Evolutionary conservation across 53 echinoderm and acorn worm genomes (phyloP).

Genomic region (Holothuria leucospilota): DNA sequence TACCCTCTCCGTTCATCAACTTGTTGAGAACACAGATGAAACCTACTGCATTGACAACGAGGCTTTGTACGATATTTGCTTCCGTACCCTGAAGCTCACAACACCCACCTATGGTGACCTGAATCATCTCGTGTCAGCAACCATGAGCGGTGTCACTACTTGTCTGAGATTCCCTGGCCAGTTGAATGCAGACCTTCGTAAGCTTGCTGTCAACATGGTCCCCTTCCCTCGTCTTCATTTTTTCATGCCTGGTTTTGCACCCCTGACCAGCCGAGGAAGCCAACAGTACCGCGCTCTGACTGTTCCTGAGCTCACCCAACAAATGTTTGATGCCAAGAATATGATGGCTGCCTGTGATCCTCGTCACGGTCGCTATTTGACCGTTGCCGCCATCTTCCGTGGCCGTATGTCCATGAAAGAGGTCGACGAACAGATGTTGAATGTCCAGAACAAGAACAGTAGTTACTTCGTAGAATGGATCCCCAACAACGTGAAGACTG

Average conservation of each 20-base stretch:
- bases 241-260: slow-evolving; percentile 63
- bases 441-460: slow-evolving; percentile 73
- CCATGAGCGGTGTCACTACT: slow-evolving; percentile 74
- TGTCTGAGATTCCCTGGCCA: slow-evolving; percentile 65
- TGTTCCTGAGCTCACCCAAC: slow-evolving; percentile 77
- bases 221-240: slow-evolving; percentile 66
- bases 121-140: slow-evolving; percentile 71
- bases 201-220: slow-evolving; percentile 67
- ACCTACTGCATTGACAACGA: slow-evolving; percentile 80
- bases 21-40: slow-evolving; percentile 61
- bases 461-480: slow-evolving; percentile 68
- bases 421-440: slow-evolving; percentile 75
- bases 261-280: slow-evolving; percentile 79
- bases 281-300: slow-evolving; percentile 77
- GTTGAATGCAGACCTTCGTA: slow-evolving; percentile 58
- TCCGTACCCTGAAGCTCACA: slow-evolving; percentile 62
- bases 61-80: slow-evolving; percentile 71
- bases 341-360: slow-evolving; percentile 87
- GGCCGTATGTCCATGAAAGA: slow-evolving; percentile 89
- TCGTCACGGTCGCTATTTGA: slow-evolving; percentile 83
- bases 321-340: slow-evolving; percentile 82
- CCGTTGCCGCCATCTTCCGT: slow-evolving; percentile 84
- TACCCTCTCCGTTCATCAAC: slow-evolving; percentile 66
- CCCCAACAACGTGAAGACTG: slow-evolving; percentile 73
- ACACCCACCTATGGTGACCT: slow-evolving; percentile 67